phyloP scores from a whole-genome alignment of 1,140 invertebrate species.

The Philopotamus ludificatus region DNA sequence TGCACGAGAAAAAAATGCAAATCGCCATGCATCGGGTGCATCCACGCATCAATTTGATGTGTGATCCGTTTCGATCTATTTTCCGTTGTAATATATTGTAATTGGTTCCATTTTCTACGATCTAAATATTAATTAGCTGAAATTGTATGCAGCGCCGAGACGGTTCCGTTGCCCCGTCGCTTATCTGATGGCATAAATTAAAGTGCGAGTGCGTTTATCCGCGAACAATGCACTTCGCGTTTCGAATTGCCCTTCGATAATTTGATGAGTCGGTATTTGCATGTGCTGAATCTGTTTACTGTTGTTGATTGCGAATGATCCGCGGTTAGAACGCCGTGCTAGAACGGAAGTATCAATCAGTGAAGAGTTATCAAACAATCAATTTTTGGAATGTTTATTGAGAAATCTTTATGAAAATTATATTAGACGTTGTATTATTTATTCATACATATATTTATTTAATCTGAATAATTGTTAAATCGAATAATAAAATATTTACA shows the following conservation, averaged over 20 bases:
- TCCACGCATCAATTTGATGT: slow-evolving; percentile 14
- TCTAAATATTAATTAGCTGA: slow-evolving; percentile 19
- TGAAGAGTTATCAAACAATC: too few species aligned
- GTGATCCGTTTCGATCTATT: slow-evolving; percentile 21
- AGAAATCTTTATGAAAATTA: too few species aligned
- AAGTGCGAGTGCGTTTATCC: neutral
- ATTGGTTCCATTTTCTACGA: neutral
- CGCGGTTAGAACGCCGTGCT: neutral
- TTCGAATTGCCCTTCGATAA: too few species aligned
- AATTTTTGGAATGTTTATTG: too few species aligned
- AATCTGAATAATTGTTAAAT: too few species aligned
- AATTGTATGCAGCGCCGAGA: neutral
- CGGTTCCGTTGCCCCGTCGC: neutral
- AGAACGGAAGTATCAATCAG: too few species aligned
- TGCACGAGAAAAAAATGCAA: slow-evolving; percentile 21
- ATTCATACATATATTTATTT: too few species aligned
- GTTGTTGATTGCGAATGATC: neutral
- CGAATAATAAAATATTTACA: too few species aligned
- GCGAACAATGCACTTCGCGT: neutral
- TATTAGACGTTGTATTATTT: too few species aligned
- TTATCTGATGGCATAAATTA: neutral
- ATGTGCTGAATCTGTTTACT: too few species aligned
- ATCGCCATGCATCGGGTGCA: slow-evolving; percentile 11
- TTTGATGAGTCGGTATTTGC: too few species aligned
- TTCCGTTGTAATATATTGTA: slow-evolving; percentile 20